Conservation (phyloP, 2,797 vertebrate genomes). For the Xenops minutus region DNA sequence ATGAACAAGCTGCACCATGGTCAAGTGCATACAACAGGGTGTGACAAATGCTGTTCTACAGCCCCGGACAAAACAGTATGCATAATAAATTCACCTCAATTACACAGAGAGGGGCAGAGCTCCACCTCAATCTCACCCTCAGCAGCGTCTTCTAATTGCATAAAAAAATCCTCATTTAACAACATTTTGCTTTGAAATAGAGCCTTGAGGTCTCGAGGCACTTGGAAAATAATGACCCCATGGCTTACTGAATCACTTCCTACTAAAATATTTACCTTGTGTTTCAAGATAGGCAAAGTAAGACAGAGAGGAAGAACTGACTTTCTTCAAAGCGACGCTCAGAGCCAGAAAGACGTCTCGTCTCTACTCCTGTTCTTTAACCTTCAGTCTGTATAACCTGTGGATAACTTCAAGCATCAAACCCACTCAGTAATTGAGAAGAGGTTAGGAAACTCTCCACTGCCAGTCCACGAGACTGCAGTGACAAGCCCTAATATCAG, state of each 20-base stretch:
- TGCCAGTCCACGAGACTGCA: neutral
- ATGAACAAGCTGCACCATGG: neutral
- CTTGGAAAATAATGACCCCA: constrained; percentile 9
- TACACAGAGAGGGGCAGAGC: neutral
- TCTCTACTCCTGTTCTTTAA: constrained; percentile 35
- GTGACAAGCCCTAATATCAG: neutral
- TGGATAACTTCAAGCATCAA: constrained; percentile 50
- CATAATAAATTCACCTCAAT: neutral
- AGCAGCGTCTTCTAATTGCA: neutral
- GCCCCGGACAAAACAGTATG: neutral
- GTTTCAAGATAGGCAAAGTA: constrained; percentile 35
- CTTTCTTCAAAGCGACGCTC: constrained; percentile 37
- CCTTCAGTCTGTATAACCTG: constrained; percentile 26
- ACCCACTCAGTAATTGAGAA: constrained; percentile 35
- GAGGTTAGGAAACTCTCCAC: constrained; percentile 25
- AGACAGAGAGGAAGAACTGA: constrained; percentile 11
- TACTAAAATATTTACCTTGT: constrained; percentile 47
- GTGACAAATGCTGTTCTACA: neutral
- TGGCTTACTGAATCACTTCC: neutral
- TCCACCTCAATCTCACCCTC: neutral
- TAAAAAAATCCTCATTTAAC: neutral
- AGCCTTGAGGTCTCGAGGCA: neutral
- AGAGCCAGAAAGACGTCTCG: neutral
- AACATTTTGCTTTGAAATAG: neutral
- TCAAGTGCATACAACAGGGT: neutral